A percentile compares a stretch with the other conserved stretches of the same genome.
Evolutionary conservation across 2,797 vertebrate genomes (phyloP).

Genomic region (Sarcophilus harrisii): DNA sequence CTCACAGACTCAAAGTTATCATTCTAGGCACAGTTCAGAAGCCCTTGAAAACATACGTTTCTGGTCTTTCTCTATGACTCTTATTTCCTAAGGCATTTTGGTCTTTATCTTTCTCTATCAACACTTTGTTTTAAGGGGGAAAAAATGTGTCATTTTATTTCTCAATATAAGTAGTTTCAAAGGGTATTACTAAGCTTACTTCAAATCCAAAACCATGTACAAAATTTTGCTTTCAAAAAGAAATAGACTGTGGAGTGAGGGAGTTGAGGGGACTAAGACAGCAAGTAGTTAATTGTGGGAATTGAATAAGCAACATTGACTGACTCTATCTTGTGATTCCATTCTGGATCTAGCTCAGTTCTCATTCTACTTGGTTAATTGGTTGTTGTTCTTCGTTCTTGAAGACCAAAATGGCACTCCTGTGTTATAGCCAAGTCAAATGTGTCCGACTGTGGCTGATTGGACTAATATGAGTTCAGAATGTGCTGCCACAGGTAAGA

Average conservation of each 20-base stretch:
- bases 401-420: too few relatives aligned
- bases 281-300: background rate
- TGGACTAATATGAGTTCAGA: too few relatives aligned
- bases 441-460: too few relatives aligned
- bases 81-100: background rate
- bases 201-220: constrained; percentile 32
- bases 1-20: background rate
- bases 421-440: too few relatives aligned
- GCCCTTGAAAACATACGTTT: background rate
- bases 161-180: constrained; percentile 28
- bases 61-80: background rate
- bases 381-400: too few relatives aligned
- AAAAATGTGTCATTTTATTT: background rate
- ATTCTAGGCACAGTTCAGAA: background rate
- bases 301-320: background rate
- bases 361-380: background rate
- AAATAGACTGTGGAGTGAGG: background rate
- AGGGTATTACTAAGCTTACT: background rate
- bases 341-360: background rate
- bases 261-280: background rate
- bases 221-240: constrained; percentile 40
- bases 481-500: too few relatives aligned
- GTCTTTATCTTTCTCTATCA: background rate
- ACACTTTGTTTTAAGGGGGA: background rate
- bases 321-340: background rate